Percentiles rank a stretch among this genome's conserved stretches.
Conservation (phyloP, 2,797 vertebrate genomes). For the Anguilla anguilla region DNA sequence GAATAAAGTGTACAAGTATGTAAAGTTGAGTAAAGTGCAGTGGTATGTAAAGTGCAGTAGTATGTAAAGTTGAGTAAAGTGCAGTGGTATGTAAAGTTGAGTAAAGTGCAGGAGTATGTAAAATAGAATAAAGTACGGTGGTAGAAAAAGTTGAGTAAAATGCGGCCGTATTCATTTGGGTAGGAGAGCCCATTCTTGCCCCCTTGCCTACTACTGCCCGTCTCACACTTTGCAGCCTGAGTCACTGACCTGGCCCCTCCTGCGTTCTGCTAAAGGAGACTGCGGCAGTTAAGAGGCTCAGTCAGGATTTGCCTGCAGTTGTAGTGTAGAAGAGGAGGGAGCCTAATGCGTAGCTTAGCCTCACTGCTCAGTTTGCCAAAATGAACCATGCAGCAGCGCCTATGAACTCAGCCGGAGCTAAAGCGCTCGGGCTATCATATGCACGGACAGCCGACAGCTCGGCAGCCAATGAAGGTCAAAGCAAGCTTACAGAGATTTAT, state of each 20-base stretch:
- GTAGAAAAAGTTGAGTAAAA: not conserved
- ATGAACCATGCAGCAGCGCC: not conserved
- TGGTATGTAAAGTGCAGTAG: not conserved
- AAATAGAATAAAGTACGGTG: too few species aligned
- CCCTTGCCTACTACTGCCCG: not conserved
- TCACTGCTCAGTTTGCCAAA: constrained; percentile 48
- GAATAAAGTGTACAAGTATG: too few species aligned
- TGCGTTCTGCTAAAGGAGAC: constrained; percentile 10
- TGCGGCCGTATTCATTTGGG: too few species aligned
- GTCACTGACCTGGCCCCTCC: not conserved
- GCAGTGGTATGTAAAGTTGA: too few species aligned
- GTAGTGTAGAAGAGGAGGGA: constrained; percentile 48
- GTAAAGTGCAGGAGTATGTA: not conserved
- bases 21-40: not conserved
- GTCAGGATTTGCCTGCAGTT: constrained; percentile 47
- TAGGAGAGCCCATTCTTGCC: not conserved
- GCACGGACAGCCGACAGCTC: constrained; percentile 11
- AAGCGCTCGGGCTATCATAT: constrained; percentile 1
- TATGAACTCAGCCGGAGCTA: not conserved
- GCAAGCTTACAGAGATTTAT: constrained; percentile 9
- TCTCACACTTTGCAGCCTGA: not conserved
- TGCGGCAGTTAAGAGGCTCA: constrained; percentile 50
- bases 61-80: too few species aligned
- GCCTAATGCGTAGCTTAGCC: constrained; percentile 54
- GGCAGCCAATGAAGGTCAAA: constrained; percentile 26